Base-by-base conservation (phyloP, 1,140 invertebrate species). In the Eueides isabella region DNA sequence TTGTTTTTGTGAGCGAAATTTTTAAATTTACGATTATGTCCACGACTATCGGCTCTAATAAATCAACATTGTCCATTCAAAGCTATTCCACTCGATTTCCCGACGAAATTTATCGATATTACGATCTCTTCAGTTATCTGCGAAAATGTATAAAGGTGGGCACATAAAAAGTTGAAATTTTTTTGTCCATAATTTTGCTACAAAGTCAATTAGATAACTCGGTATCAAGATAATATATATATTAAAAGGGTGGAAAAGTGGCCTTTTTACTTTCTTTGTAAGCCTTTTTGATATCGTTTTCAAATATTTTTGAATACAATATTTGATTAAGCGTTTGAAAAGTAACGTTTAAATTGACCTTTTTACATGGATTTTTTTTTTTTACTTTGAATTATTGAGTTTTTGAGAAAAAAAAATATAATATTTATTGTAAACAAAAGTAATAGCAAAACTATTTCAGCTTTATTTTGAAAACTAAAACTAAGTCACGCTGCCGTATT, bases 61-160 rank as follows among this genome's bases (percentile, higher is more conserved):
- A 81, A 81, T 81, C 80, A 81, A 81, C 80, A 79, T 74, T 79
- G 80, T 79, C 80, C 80, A 79, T 81, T 81, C 75, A 74, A 74
- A 72, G 75, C 77, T 75, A 79, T 81, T 81, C 80, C 80, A 76
- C 80, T 79, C 80, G 80, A 81, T 81, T 81, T 79, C 77, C 80
- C 77, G 64, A 70, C 68, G 38, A 78, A 81, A 81, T 81, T 81
- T 81, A 81, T 79, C 80, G 75, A 81, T 81, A 81, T 81, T 81
- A 81, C 80, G 71, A 81, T 81, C 80, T 81, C 71, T 79, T 79
- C 75, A 71, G 80, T 79, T 79, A 81, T 79, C 80, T 77, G 75
- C 79, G 63, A 70, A 78, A 81, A 81, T 77, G 76, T 79, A 79
- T 77, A 71, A 79, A 81, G 75, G 79, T 79, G 61, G 16, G 38